Conservation (phyloP, 2,113 vertebrate species). For the Brachyhypopomus occidentalis region DNA sequence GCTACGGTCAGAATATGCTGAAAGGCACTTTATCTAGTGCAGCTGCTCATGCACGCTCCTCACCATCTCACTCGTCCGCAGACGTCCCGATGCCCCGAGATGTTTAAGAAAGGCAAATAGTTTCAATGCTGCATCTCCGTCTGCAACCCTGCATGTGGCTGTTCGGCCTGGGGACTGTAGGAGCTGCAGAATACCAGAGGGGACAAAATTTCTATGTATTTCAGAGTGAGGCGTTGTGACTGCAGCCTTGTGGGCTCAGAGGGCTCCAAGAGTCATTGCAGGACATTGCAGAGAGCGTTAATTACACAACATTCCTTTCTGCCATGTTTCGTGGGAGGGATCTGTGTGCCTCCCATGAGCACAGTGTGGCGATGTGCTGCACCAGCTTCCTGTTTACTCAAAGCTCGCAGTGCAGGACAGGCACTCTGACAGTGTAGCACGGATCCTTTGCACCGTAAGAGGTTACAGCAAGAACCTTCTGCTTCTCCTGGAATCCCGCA, state of each 20-base stretch:
- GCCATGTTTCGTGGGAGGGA: conserved; percentile 50
- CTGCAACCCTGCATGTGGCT: background rate
- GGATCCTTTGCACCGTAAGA: background rate
- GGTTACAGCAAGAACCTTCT: background rate
- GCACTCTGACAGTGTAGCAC: background rate
- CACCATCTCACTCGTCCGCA: background rate
- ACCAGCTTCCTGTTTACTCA: conserved; percentile 67
- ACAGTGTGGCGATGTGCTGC: conserved; percentile 58
- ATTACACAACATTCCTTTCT: conserved; percentile 53
- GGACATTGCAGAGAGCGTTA: conserved; percentile 28
- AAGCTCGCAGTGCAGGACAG: background rate
- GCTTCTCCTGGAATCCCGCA: background rate
- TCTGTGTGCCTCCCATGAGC: conserved; percentile 48
- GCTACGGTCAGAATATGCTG: background rate
- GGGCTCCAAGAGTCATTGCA: conserved; percentile 20
- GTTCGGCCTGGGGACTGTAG: background rate
- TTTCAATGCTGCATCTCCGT: background rate
- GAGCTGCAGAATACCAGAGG: background rate
- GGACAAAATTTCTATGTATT: too few species aligned
- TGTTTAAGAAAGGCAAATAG: background rate
- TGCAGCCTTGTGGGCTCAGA: background rate
- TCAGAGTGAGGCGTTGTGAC: background rate
- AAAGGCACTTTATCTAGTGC: background rate
- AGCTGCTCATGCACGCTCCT: background rate
- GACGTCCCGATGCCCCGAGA: background rate